phyloP scores from a whole-genome alignment of 2,113 vertebrate genomes.

The Elephantulus edwardii region DNA sequence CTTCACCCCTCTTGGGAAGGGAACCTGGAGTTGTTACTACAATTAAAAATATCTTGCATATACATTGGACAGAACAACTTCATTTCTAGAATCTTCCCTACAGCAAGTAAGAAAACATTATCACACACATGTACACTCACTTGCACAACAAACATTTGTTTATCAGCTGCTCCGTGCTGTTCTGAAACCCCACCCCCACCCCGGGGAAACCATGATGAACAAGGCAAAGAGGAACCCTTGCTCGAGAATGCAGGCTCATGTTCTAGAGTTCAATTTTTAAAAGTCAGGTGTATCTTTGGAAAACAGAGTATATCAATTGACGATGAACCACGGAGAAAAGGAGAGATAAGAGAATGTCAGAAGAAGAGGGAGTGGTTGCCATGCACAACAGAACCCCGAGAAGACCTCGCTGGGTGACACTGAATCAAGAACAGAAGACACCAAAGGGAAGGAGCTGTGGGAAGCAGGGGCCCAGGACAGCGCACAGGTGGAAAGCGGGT shows the following conservation, averaged over 20 bases:
- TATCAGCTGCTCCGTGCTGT: neutral
- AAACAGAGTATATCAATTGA: neutral
- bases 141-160: neutral
- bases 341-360: neutral
- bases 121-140: neutral
- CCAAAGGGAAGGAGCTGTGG: accelerated
- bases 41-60: neutral
- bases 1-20: neutral
- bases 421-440: neutral
- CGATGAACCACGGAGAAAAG: neutral
- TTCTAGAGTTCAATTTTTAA: neutral
- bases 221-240: neutral
- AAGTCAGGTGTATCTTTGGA: neutral
- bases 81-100: neutral
- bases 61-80: neutral
- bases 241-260: neutral
- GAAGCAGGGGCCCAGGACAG: too few relatives aligned
- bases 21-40: conserved; percentile 33
- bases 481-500: neutral
- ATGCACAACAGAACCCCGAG: neutral
- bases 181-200: too few relatives aligned
- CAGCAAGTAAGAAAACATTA: neutral
- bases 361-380: neutral
- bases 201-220: neutral
- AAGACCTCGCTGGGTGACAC: neutral